phyloP scores from a whole-genome alignment of 2,888 invertebrate species.

The Drymonia ruficornis region DNA sequence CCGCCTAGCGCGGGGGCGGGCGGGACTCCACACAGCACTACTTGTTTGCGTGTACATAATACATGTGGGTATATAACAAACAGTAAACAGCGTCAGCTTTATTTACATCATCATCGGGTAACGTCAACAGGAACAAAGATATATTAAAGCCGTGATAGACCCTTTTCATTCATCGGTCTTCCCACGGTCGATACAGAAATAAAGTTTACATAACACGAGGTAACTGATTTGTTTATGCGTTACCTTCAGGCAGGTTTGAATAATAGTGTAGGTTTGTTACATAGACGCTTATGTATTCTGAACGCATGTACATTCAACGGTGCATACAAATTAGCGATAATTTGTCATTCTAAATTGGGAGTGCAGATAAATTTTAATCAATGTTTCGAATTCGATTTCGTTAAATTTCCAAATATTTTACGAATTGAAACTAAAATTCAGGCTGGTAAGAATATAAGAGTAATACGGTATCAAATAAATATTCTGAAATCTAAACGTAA shows the following conservation, averaged over 20 bases:
- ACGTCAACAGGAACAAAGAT: conserved; percentile 34
- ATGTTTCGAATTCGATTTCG: too few species aligned
- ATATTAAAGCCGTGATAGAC: conserved; percentile 19
- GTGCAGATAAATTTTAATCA: neutral
- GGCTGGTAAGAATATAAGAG: too few species aligned
- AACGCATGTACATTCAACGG: neutral
- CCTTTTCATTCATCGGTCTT: conserved; percentile 12
- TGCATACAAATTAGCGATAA: neutral
- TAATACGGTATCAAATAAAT: too few species aligned
- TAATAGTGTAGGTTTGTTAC: neutral
- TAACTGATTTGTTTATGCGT: conserved; percentile 4
- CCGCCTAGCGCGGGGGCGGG: conserved; percentile 63
- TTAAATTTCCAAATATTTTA: too few species aligned
- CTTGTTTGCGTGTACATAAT: conserved; percentile 27
- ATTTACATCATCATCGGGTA: conserved; percentile 51
- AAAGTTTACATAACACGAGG: conserved; percentile 1
- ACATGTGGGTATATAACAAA: conserved; percentile 25
- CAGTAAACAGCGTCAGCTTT: conserved; percentile 46
- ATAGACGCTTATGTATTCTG: neutral
- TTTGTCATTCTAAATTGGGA: neutral
- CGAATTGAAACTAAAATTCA: too few species aligned
- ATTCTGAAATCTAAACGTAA: too few species aligned
- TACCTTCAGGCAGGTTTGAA: neutral
- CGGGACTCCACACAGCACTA: conserved; percentile 39
- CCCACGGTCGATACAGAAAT: conserved; percentile 6